phyloP scores from a whole-genome alignment of 1,140 invertebrate species.

The Prorops nasuta region DNA sequence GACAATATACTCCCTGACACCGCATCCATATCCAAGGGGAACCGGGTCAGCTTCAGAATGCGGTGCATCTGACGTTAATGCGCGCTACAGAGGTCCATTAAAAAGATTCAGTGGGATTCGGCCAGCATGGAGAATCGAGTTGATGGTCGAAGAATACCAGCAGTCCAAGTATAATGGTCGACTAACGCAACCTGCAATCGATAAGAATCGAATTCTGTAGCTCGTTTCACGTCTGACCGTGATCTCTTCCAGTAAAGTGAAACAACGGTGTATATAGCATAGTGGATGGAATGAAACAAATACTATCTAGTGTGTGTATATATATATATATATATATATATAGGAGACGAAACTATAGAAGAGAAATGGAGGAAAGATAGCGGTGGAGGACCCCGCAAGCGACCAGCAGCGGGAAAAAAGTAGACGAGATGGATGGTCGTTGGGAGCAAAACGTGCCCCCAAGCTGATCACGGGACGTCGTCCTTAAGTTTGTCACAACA shows the following conservation, averaged over 20 bases:
- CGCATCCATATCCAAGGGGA: background rate
- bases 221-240: no score
- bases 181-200: slow-evolving; percentile 18
- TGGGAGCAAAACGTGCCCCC: slow-evolving; percentile 3
- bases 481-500: slow-evolving; percentile 15
- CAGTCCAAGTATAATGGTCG: background rate
- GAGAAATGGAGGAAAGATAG: no score
- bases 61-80: slow-evolving; percentile 17
- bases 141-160: slow-evolving; percentile 3
- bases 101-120: slow-evolving; percentile 17
- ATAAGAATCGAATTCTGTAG: slow-evolving; percentile 21
- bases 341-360: no score
- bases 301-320: no score
- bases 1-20: background rate
- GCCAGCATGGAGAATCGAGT: no score
- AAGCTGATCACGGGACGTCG: slow-evolving; percentile 16
- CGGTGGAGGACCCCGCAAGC: background rate
- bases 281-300: no score
- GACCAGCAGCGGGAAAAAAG: background rate
- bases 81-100: slow-evolving; percentile 17
- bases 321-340: no score
- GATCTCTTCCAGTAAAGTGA: no score
- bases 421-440: background rate
- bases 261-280: no score
- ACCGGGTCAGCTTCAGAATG: slow-evolving; percentile 6